phyloP scores from a whole-genome alignment of 2,113 vertebrate genomes.

The Mustelus asterias region DNA sequence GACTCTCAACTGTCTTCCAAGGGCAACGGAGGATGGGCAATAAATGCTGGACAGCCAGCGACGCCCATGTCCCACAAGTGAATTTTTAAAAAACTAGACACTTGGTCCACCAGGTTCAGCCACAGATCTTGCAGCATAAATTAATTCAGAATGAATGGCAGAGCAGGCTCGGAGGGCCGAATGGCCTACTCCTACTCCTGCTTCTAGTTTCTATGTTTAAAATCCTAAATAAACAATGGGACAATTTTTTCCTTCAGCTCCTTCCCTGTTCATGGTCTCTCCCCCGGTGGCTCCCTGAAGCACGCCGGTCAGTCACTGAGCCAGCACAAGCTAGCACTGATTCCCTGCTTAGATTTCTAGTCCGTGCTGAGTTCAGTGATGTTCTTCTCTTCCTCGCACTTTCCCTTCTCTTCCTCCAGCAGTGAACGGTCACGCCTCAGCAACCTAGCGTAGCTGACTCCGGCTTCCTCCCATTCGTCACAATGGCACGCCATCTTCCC shows the following conservation, averaged over 20 bases:
- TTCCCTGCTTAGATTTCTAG: no score
- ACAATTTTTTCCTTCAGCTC: background rate
- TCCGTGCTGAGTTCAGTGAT: background rate
- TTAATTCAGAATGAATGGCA: no score
- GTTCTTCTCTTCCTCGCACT: background rate
- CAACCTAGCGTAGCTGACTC: background rate
- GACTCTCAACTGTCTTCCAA: no score
- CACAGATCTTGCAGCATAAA: background rate
- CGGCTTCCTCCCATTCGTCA: background rate
- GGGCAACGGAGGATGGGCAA: no score
- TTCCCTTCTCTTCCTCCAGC: background rate
- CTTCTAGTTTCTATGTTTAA: background rate
- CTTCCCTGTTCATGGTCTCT: background rate
- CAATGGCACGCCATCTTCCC: background rate
- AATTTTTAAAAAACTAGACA: no score
- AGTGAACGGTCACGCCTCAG: background rate
- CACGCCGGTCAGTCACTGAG: background rate
- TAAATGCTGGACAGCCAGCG: no score
- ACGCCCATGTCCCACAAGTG: no score
- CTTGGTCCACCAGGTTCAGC: no score
- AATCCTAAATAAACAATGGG: background rate
- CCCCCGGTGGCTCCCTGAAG: background rate
- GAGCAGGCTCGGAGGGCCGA: background rate
- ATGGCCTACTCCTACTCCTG: background rate
- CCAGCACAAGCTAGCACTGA: no score